Evolutionary conservation across 2,888 invertebrate species (phyloP), one percentile per base, ranked within the genome.

Genomic region (Heterodera filipjevi): DNA sequence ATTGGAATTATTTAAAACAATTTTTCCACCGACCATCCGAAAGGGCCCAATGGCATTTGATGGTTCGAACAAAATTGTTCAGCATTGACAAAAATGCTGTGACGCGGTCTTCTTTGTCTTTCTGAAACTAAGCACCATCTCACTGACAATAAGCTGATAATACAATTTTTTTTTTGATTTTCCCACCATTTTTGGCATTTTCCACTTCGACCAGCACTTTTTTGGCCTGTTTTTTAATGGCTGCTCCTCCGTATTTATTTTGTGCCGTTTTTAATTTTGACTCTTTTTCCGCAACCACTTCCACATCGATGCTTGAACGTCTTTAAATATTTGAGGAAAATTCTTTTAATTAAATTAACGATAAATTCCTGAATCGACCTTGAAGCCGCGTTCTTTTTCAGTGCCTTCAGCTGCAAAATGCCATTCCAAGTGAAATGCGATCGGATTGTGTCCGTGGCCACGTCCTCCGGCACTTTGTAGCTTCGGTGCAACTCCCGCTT

Each of bases 391-490:
- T 59, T n/a, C 8, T 59, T 59, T 27, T 59, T 59, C 59, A 59
- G 27, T n/a, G 59, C 59, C 27, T 59, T 59, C 8, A 59, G 59
- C 59, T 59, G 59, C 59, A 59, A 59, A 59, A 59, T 59, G 59
- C 59, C 59, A 12, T 59, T 59, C 59, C 10, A 22, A 8, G 59
- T 27, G 27, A 27, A 59, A 27, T 59, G 59, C 27, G 59, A 59
- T 27, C 59, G 59, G 59, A 59, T 59, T n/a, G 59, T 59, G 59
- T 8, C 59, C 1, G n/a, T 59, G 59, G n/a, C 59, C 59, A 59
- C 59, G 59, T 59, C 59, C n/a, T 59, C 59, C 59, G 59, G 59
- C 59, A 59, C 59, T 59, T n/a, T n/a, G 59, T 59, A 59, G 27
- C 59, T 59, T 12, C 59, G 59, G 59, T 59, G 59, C 59, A 59